Evolutionary conservation across 2,888 invertebrate species (phyloP).

Genomic region (Agrilus cyanescens): DNA sequence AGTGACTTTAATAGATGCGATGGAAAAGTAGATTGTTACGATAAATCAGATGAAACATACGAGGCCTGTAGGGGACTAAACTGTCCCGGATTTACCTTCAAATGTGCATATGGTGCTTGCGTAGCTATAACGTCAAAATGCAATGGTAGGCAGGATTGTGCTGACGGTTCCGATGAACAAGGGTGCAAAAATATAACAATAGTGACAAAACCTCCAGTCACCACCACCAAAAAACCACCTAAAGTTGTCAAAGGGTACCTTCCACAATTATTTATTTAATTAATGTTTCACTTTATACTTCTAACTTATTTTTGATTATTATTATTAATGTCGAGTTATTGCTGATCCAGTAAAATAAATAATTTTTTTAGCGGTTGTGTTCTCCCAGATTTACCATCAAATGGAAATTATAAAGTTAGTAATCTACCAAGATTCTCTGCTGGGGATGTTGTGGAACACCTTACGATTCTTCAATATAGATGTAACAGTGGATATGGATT

Average conservation of each 20-base stretch:
- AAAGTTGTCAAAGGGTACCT: no score
- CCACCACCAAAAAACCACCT: no score
- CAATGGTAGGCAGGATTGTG: slow-evolving; percentile 37
- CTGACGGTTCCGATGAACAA: slow-evolving; percentile 40
- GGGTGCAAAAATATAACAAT: no score
- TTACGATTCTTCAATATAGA: no score
- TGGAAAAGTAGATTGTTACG: slow-evolving; percentile 36
- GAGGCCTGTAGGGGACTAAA: slow-evolving; percentile 5
- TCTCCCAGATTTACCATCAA: slow-evolving; percentile 20
- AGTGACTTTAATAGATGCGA: slow-evolving; percentile 41
- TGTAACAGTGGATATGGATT: no score
- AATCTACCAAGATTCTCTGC: background rate
- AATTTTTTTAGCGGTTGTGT: slow-evolving; percentile 7
- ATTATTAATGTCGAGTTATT: no score
- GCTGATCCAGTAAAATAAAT: no score
- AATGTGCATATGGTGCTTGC: slow-evolving; percentile 28
- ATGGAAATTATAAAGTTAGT: slow-evolving; percentile 19
- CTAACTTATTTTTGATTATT: no score
- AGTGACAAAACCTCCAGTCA: no score
- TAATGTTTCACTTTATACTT: no score
- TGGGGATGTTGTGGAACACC: no score
- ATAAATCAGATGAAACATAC: slow-evolving; percentile 39
- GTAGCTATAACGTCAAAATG: slow-evolving; percentile 39
- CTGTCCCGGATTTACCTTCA: slow-evolving; percentile 21
- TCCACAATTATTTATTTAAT: no score